Conservation (phyloP, 2,113 vertebrate genomes). For the Oostethus manadensis region DNA sequence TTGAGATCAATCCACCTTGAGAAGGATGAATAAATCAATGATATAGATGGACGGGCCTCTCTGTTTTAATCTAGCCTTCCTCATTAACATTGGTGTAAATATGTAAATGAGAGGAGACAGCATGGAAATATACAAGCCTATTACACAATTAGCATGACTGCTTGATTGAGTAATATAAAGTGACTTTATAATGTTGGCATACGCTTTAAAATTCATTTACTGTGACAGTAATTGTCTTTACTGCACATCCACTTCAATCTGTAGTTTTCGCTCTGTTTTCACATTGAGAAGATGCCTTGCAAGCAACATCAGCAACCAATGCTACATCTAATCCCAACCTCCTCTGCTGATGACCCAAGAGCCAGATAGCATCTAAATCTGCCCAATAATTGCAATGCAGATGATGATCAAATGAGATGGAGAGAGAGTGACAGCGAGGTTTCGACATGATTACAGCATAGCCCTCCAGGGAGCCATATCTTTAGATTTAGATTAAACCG, state of each 20-base stretch:
- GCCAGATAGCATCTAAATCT: slow-evolving; percentile 51
- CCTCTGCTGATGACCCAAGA: slow-evolving; percentile 50
- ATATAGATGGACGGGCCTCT: slow-evolving; percentile 41
- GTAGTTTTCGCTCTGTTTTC: neutral
- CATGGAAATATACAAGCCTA: slow-evolving; percentile 62
- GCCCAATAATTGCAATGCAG: slow-evolving; percentile 57
- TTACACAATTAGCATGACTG: slow-evolving; percentile 66
- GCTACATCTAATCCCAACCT: slow-evolving; percentile 49
- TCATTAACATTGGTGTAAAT: slow-evolving; percentile 55
- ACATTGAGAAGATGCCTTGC: slow-evolving; percentile 10
- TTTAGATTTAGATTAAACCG: slow-evolving; percentile 65
- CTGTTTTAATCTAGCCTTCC: slow-evolving; percentile 52
- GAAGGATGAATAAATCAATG: slow-evolving; percentile 55
- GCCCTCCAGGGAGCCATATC: slow-evolving; percentile 54
- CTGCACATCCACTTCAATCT: neutral
- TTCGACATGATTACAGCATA: slow-evolving; percentile 61
- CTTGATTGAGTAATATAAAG: slow-evolving; percentile 60
- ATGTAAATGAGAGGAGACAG: slow-evolving; percentile 66
- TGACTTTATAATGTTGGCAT: slow-evolving; percentile 42
- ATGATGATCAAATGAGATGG: slow-evolving; percentile 51
- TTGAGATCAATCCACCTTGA: slow-evolving; percentile 36
- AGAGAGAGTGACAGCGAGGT: slow-evolving; percentile 45
- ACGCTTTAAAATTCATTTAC: slow-evolving; percentile 31
- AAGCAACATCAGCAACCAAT: slow-evolving; percentile 30
- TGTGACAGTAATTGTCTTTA: slow-evolving; percentile 24